Conservation (phyloP, 2,888 invertebrate genomes). For the Girardia tigrina region DNA sequence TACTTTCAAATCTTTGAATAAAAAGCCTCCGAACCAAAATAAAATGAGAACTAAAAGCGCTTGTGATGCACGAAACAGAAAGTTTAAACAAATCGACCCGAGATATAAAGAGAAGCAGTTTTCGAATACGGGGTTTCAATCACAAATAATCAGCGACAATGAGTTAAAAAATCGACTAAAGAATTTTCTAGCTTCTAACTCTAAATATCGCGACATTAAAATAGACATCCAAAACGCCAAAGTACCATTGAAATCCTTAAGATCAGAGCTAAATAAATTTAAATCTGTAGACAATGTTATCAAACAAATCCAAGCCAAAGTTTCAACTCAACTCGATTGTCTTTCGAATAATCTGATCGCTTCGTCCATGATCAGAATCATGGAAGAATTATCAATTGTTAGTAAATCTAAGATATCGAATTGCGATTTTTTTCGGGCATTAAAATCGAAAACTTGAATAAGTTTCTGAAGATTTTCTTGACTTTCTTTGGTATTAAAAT, state of each 20-base stretch:
- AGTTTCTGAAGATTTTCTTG: background rate
- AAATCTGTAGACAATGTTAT: background rate
- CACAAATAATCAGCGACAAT: background rate
- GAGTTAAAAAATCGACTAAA: background rate
- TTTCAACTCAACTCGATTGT: conserved; percentile 11
- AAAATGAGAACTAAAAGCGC: background rate
- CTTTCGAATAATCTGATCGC: background rate
- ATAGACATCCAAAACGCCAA: background rate
- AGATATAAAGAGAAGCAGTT: background rate
- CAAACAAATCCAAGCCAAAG: background rate
- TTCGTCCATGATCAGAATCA: background rate
- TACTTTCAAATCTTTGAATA: background rate
- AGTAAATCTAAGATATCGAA: background rate
- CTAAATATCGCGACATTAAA: background rate
- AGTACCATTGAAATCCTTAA: background rate
- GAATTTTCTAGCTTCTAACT: background rate
- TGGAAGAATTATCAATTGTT: background rate
- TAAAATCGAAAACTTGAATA: conserved; percentile 16
- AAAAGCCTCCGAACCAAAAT: background rate
- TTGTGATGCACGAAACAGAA: background rate
- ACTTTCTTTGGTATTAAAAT: background rate
- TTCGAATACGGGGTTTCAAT: too few relatives aligned
- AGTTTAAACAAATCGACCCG: background rate
- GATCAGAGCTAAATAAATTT: background rate
- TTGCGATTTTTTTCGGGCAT: background rate